Conservation (phyloP, 1,140 invertebrate genomes). For the Bathynomus jamesi region DNA sequence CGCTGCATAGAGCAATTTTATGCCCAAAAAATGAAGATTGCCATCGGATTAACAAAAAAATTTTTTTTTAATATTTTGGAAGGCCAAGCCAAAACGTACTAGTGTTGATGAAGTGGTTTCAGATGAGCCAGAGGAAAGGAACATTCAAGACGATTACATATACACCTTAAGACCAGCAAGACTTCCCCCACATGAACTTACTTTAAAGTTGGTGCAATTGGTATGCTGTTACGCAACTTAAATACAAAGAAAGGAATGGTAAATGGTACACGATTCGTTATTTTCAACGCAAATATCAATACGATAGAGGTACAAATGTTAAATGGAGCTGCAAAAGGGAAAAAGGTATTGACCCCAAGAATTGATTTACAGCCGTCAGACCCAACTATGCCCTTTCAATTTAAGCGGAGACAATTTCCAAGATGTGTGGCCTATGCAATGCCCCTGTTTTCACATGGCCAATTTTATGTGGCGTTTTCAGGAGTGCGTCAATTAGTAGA, state of each 20-base stretch:
- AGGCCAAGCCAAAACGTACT: too few relatives aligned
- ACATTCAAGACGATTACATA: too few relatives aligned
- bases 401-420: conserved; percentile 1
- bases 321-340: not conserved
- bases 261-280: too few relatives aligned
- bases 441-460: not conserved
- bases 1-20: too few relatives aligned
- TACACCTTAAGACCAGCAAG: not conserved
- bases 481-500: not conserved
- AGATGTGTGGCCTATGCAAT: conserved; percentile 1
- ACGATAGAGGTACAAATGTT: not conserved
- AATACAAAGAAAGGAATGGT: too few relatives aligned
- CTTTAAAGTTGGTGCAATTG: not conserved
- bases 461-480: conserved; percentile 7
- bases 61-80: too few relatives aligned
- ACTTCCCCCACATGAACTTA: not conserved
- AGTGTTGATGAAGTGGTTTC: too few relatives aligned
- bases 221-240: not conserved
- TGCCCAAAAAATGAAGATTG: too few relatives aligned
- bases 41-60: too few relatives aligned
- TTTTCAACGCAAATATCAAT: not conserved
- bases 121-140: too few relatives aligned
- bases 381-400: not conserved
- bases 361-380: not conserved
- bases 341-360: not conserved